phyloP scores from a whole-genome alignment of 2,797 vertebrate species.

The Rhinogobio ventralis region DNA sequence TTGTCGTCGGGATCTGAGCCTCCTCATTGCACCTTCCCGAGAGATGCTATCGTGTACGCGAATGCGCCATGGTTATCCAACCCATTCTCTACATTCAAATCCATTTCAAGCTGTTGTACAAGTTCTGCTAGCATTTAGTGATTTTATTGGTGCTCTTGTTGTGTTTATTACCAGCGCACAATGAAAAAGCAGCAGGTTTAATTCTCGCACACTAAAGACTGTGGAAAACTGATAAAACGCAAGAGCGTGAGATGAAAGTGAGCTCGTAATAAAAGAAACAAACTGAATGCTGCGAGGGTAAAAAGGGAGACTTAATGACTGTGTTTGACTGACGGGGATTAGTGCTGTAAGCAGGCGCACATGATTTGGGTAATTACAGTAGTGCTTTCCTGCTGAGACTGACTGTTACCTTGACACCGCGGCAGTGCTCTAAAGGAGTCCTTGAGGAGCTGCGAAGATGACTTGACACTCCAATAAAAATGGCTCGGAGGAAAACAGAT shows the following conservation, averaged over 20 bases:
- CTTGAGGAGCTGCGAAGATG: conserved; percentile 23
- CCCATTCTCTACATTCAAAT: conserved; percentile 21
- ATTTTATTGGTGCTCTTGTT: conserved; percentile 13
- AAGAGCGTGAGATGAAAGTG: conserved; percentile 13
- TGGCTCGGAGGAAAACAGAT: conserved; percentile 25
- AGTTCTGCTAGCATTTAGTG: conserved; percentile 18
- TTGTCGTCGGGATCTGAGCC: background rate
- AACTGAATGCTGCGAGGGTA: background rate
- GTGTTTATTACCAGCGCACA: conserved; percentile 3
- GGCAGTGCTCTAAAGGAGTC: background rate
- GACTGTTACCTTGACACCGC: conserved; percentile 13
- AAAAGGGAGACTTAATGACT: conserved; percentile 28
- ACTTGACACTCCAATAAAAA: conserved; percentile 28
- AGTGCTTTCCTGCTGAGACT: conserved; percentile 18
- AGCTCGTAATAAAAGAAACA: conserved; percentile 21
- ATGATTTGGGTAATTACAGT: conserved; percentile 42
- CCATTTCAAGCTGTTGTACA: conserved; percentile 21
- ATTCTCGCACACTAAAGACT: background rate
- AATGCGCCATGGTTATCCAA: background rate
- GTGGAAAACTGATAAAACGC: conserved; percentile 15
- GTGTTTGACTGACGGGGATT: conserved; percentile 43
- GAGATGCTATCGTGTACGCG: background rate
- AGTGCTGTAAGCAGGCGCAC: conserved; percentile 5
- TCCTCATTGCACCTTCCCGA: background rate
- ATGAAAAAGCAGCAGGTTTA: conserved; percentile 28